These are phyloP conservation scores for Gnatocerus cornutus DNA, from an alignment of 2,888 invertebrate species.

Conservation along the genomic window DNA sequence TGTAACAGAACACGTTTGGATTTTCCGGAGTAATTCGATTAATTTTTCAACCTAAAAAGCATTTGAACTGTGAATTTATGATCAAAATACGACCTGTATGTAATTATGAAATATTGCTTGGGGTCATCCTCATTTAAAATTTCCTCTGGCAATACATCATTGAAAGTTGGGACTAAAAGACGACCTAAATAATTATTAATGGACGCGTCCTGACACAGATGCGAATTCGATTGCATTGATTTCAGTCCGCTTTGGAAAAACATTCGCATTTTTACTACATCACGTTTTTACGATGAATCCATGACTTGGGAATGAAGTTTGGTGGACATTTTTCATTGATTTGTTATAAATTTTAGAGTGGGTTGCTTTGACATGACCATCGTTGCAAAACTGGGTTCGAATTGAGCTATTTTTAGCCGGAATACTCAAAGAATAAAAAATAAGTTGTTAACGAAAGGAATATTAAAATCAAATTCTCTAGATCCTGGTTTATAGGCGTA, in stretches of 20 bases:
- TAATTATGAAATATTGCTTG: slow-evolving; percentile 37
- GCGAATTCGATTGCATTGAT: slow-evolving; percentile 33
- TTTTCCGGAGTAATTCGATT: slow-evolving; percentile 34
- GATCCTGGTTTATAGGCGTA: no score
- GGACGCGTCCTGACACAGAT: slow-evolving; percentile 29
- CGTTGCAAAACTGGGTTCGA: not conserved
- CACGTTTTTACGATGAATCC: slow-evolving; percentile 16
- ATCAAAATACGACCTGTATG: slow-evolving; percentile 13
- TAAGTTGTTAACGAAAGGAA: no score
- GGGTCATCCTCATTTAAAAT: slow-evolving; percentile 19
- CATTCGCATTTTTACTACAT: slow-evolving; percentile 11
- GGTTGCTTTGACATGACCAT: not conserved
- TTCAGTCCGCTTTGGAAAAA: slow-evolving; percentile 11
- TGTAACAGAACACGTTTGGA: slow-evolving; percentile 17
- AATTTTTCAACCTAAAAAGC: slow-evolving; percentile 32
- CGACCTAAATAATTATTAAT: slow-evolving; percentile 32
- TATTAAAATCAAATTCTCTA: no score
- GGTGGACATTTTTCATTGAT: slow-evolving; percentile 20
- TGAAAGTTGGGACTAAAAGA: slow-evolving; percentile 13
- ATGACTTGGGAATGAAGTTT: slow-evolving; percentile 11
- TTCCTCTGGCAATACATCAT: slow-evolving; percentile 23
- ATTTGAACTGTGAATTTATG: slow-evolving; percentile 33
- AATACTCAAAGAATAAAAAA: not conserved
- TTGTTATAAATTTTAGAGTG: slow-evolving; percentile 1
- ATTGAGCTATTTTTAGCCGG: not conserved